These are phyloP conservation scores for Thereva nobilitata DNA, from an alignment of 2,888 invertebrate species.

Conservation along the genomic window DNA sequence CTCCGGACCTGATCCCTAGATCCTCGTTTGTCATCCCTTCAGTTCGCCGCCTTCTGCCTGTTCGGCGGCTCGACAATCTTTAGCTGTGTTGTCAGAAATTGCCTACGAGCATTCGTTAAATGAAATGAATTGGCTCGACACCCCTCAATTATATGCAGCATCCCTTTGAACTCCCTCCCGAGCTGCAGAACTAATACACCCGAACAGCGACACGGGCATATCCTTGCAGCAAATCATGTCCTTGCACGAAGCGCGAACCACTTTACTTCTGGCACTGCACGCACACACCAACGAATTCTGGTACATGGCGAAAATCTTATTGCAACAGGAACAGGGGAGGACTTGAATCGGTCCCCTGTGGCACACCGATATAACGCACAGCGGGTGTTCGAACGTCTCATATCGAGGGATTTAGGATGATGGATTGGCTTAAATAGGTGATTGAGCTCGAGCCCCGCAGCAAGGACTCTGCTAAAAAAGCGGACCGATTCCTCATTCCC, in stretches of 20 bases:
- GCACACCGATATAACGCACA: constrained; percentile 58
- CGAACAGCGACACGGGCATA: not conserved
- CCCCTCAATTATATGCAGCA: constrained; percentile 45
- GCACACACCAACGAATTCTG: not conserved
- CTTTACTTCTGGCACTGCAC: constrained; percentile 17
- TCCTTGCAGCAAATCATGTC: not conserved
- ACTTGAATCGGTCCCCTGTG: constrained; percentile 59
- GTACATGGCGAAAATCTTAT: constrained; percentile 24
- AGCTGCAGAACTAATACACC: constrained; percentile 15
- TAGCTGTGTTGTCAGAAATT: constrained; percentile 32
- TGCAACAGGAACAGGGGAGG: constrained; percentile 35
- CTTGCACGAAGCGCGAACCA: constrained; percentile 3
- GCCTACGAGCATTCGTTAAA: constrained; percentile 44
- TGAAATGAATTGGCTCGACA: constrained; percentile 49
- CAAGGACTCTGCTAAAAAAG: constrained; percentile 9
- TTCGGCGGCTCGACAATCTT: constrained; percentile 25
- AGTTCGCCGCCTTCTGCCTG: constrained; percentile 25
- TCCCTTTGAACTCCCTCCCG: constrained; percentile 29
- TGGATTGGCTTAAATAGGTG: constrained; percentile 47
- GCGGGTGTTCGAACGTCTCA: constrained; percentile 50
- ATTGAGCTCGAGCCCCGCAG: constrained; percentile 43
- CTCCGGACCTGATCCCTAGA: constrained; percentile 39
- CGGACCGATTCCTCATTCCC: constrained; percentile 9
- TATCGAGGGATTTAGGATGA: constrained; percentile 47
- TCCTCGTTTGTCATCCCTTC: constrained; percentile 38